Conservation (phyloP, 2,113 vertebrate genomes). For the human (Homo sapiens) region DNA sequence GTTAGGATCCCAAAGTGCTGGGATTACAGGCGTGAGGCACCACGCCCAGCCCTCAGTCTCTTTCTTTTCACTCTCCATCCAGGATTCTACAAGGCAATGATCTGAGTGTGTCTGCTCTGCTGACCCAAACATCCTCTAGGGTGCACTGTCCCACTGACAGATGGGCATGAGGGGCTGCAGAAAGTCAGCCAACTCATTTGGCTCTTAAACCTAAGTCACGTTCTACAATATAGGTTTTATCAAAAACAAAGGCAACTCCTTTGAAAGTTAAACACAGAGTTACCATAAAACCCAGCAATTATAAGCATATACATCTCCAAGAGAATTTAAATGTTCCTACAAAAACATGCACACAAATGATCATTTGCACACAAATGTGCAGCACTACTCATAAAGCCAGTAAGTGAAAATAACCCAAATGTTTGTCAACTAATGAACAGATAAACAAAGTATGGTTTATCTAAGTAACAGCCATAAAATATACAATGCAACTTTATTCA, state of each 20-base stretch:
- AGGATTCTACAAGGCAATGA: not conserved
- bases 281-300: slow-evolving; percentile 27
- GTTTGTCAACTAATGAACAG: not conserved
- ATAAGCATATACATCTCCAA: not conserved
- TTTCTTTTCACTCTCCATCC: not conserved
- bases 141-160: not conserved
- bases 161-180: not conserved
- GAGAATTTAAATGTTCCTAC: not conserved
- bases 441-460: not conserved
- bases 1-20: no score
- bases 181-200: not conserved
- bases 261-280: not conserved
- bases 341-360: slow-evolving; percentile 14
- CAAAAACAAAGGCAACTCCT: slow-evolving; percentile 15
- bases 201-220: slow-evolving; percentile 18
- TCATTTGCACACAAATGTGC: not conserved
- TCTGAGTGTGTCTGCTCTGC: not conserved
- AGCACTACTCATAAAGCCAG: slow-evolving; percentile 15
- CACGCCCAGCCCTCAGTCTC: no score
- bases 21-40: no score
- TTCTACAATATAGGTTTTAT: not conserved
- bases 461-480: not conserved
- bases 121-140: not conserved
- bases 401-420: not conserved
- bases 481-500: not conserved